A percentile compares a stretch with the other conserved stretches of the same genome.
phyloP scores from a whole-genome alignment of 1,140 invertebrate species.

The Drosophila navojoa region DNA sequence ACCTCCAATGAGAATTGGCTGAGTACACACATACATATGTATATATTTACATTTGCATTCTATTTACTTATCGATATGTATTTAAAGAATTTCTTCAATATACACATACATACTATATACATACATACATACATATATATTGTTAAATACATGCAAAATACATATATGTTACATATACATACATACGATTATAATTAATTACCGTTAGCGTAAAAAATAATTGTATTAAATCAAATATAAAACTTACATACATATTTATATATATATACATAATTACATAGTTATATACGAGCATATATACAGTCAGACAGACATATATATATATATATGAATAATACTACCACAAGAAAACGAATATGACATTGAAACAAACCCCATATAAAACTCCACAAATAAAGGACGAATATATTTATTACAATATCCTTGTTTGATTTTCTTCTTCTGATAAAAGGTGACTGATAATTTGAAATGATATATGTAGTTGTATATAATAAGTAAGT shows the following conservation, averaged over 20 bases:
- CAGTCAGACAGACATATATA: constrained; percentile 10
- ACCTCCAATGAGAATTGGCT: no score
- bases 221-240: constrained; percentile 53
- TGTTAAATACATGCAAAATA: background rate
- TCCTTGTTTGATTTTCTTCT: background rate
- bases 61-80: constrained; percentile 12
- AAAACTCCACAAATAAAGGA: constrained; percentile 78
- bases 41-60: constrained; percentile 6
- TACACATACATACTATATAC: background rate
- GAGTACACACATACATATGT: background rate
- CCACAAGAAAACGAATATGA: constrained; percentile 32
- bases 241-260: constrained; percentile 29
- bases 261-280: constrained; percentile 48
- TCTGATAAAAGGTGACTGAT: no score
- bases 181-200: constrained; percentile 7
- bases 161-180: no score
- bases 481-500: no score
- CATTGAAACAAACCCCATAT: constrained; percentile 34
- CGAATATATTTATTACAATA: constrained; percentile 79
- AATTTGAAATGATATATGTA: no score
- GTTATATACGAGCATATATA: constrained; percentile 47
- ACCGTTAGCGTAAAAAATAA: constrained; percentile 33
- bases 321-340: constrained; percentile 48
- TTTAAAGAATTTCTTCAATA: no score
- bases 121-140: constrained; percentile 3